These are phyloP conservation scores for Seriola rivoliana DNA, from an alignment of 2,113 vertebrate species.

Conservation along the genomic window DNA sequence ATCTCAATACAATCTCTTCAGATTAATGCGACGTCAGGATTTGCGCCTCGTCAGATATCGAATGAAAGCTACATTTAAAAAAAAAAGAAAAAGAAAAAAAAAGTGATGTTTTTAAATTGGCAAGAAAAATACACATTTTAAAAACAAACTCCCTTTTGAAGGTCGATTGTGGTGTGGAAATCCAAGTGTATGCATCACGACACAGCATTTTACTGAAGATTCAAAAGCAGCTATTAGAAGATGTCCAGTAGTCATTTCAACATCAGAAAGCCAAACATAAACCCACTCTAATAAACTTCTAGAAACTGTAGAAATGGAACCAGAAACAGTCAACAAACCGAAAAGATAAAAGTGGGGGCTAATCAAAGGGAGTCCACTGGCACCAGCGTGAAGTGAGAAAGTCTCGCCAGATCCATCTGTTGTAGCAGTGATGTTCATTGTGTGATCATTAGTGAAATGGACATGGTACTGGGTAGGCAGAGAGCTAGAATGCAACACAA, in stretches of 20 bases:
- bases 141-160: neutral
- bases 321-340: constrained; percentile 3
- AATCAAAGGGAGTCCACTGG: constrained; percentile 61
- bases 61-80: neutral
- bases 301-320: constrained; percentile 17
- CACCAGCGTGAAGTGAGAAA: constrained; percentile 32
- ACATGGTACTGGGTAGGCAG: constrained; percentile 18
- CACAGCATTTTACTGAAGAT: neutral
- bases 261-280: neutral
- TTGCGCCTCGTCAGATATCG: neutral
- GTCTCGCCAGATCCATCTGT: constrained; percentile 65
- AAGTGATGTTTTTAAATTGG: neutral
- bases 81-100: neutral
- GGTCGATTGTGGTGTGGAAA: neutral
- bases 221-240: neutral
- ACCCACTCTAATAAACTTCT: constrained; percentile 13
- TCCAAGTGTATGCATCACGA: neutral
- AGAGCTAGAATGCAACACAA: constrained; percentile 20
- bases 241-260: neutral
- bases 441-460: constrained; percentile 63
- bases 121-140: neutral
- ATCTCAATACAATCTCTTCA: neutral
- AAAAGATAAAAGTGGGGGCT: constrained; percentile 36
- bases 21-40: neutral
- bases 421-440: constrained; percentile 56